These are phyloP conservation scores for Petroica traversi DNA, from an alignment of 2,113 vertebrate species.

Conservation along the genomic window DNA sequence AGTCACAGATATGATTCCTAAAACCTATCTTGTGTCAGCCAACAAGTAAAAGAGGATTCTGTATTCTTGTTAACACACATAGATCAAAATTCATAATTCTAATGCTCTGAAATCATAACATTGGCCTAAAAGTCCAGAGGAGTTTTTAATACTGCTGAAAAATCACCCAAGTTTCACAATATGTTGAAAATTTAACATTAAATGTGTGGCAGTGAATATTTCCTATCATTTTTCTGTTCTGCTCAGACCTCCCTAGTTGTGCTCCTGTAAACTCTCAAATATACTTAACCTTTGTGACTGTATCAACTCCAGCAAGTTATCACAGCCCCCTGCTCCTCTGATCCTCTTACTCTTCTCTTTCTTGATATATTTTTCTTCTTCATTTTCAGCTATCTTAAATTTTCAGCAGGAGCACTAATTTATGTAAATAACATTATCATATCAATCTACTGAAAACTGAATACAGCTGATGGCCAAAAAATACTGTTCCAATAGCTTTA, in stretches of 20 bases:
- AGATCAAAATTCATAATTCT: neutral
- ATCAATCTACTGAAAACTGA: neutral
- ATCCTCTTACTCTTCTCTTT: neutral
- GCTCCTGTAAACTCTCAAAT: neutral
- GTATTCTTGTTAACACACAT: neutral
- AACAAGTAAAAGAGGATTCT: neutral
- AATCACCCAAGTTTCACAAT: rapidly evolving
- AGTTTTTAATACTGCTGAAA: neutral
- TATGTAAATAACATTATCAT: neutral
- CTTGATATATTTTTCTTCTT: neutral
- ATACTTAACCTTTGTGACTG: neutral
- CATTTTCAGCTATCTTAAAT: neutral
- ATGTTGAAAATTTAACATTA: neutral
- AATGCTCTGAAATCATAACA: neutral
- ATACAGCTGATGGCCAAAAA: rapidly evolving
- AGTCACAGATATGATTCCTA: neutral
- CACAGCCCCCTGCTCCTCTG: neutral
- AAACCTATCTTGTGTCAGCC: neutral
- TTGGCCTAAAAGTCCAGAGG: neutral
- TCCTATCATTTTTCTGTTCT: neutral
- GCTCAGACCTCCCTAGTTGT: neutral
- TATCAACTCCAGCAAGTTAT: neutral
- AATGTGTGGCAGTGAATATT: neutral
- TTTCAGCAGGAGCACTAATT: neutral
- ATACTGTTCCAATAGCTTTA: neutral